Conservation (phyloP, 1,140 invertebrate species). For the Leptoteleia sp. region DNA sequence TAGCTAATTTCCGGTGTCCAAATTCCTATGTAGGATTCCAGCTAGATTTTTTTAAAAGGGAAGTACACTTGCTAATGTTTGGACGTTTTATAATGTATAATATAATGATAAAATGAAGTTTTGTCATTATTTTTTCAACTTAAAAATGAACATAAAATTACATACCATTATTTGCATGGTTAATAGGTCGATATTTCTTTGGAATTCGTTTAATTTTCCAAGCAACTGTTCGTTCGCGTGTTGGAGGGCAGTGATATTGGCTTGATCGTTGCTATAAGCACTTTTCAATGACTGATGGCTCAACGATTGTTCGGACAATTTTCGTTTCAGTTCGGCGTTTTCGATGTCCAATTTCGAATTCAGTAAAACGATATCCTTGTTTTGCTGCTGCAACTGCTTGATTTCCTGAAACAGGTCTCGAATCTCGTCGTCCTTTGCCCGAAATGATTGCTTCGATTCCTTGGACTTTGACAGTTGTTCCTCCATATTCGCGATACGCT, state of each 20-base stretch:
- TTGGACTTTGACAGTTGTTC: slow-evolving; percentile 64
- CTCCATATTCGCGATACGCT: slow-evolving; percentile 69
- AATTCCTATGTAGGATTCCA: too few species aligned
- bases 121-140: too few species aligned
- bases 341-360: slow-evolving; percentile 75
- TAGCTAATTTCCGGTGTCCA: too few species aligned
- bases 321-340: slow-evolving; percentile 73
- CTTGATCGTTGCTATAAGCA: slow-evolving; percentile 71
- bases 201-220: slow-evolving; percentile 75
- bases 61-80: too few species aligned
- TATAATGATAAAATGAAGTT: too few species aligned
- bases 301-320: slow-evolving; percentile 68
- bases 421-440: slow-evolving; percentile 76
- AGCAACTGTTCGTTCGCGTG: slow-evolving; percentile 73
- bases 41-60: too few species aligned
- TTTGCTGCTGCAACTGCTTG: slow-evolving; percentile 76
- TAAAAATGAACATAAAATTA: too few species aligned
- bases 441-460: slow-evolving; percentile 63
- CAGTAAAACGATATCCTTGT: slow-evolving; percentile 71
- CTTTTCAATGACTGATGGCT: slow-evolving; percentile 70
- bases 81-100: too few species aligned
- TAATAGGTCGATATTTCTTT: slow-evolving; percentile 74
- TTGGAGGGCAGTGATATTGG: slow-evolving; percentile 70
- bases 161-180: slow-evolving; percentile 74
- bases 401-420: slow-evolving; percentile 72